phyloP scores from a whole-genome alignment of 2,888 invertebrate species.

The Rhopalosiphum nymphaeae region DNA sequence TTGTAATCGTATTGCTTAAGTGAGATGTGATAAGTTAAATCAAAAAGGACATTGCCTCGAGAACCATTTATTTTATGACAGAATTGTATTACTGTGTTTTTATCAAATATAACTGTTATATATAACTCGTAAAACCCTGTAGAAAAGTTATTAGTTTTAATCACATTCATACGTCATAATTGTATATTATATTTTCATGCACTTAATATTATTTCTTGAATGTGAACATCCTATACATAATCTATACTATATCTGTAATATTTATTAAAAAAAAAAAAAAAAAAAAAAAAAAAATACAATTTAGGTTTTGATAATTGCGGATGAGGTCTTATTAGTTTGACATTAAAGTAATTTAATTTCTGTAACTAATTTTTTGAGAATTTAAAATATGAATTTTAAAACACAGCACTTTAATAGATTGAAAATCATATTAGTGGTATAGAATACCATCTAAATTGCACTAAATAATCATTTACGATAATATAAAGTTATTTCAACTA shows the following conservation, averaged over 20 bases:
- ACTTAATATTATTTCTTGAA: not conserved
- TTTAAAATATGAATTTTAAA: not conserved
- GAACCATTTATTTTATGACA: conserved; percentile 19
- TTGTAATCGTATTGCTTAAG: conserved; percentile 8
- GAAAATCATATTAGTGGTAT: not conserved
- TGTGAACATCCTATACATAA: not conserved
- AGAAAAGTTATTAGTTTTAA: conserved; percentile 2
- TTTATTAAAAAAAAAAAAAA: not conserved
- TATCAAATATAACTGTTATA: not conserved
- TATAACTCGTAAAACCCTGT: not conserved
- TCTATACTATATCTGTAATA: not conserved
- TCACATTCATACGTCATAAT: not conserved
- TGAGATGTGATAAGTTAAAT: conserved; percentile 34
- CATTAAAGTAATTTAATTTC: not conserved
- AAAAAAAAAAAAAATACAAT: not conserved
- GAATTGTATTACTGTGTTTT: not conserved
- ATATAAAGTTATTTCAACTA: not conserved
- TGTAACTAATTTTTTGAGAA: not conserved
- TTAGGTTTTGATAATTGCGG: not conserved
- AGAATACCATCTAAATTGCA: not conserved
- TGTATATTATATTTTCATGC: not conserved
- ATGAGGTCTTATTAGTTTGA: not conserved
- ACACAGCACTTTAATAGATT: not conserved
- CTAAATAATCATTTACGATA: not conserved
- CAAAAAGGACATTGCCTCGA: not conserved